phyloP scores from a whole-genome alignment of 2,888 invertebrate species.

The Ophion slaviceki region DNA sequence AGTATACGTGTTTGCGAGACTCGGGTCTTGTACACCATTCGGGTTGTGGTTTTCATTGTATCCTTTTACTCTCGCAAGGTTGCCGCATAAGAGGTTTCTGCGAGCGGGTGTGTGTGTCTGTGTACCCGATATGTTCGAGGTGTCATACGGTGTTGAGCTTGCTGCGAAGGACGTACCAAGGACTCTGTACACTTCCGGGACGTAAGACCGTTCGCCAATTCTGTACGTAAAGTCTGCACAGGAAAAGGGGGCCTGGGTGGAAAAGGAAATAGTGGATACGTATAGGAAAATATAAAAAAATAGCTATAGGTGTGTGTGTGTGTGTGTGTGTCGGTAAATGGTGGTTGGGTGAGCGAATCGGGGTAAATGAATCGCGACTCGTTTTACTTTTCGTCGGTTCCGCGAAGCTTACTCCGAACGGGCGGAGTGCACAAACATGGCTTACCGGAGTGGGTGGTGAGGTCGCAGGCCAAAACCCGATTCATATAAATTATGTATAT shows the following conservation, averaged over 20 bases:
- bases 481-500: slow-evolving; percentile 29
- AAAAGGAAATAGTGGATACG: background rate
- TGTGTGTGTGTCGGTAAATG: background rate
- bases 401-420: slow-evolving; percentile 59
- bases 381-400: slow-evolving; percentile 64
- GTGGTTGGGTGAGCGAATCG: background rate
- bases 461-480: slow-evolving; percentile 52
- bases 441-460: slow-evolving; percentile 41
- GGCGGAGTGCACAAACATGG: slow-evolving; percentile 63
- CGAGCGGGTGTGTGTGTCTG: background rate
- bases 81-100: slow-evolving; percentile 12
- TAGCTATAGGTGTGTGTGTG: background rate
- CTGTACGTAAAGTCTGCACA: slow-evolving; percentile 6
- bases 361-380: slow-evolving; percentile 62
- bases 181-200: slow-evolving; percentile 3
- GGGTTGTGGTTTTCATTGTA: slow-evolving; percentile 51
- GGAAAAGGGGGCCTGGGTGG: slow-evolving; percentile 5
- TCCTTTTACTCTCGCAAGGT: slow-evolving; percentile 16
- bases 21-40: slow-evolving; percentile 26
- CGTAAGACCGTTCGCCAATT: slow-evolving; percentile 17
- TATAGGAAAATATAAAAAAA: slow-evolving; percentile 1
- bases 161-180: slow-evolving; percentile 25
- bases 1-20: slow-evolving; percentile 18
- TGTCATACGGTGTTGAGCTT: slow-evolving; percentile 61
- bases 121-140: slow-evolving; percentile 14